These are phyloP conservation scores for Drosophila nigrodunni DNA, from an alignment of 1,140 invertebrate species.

Conservation along the genomic window DNA sequence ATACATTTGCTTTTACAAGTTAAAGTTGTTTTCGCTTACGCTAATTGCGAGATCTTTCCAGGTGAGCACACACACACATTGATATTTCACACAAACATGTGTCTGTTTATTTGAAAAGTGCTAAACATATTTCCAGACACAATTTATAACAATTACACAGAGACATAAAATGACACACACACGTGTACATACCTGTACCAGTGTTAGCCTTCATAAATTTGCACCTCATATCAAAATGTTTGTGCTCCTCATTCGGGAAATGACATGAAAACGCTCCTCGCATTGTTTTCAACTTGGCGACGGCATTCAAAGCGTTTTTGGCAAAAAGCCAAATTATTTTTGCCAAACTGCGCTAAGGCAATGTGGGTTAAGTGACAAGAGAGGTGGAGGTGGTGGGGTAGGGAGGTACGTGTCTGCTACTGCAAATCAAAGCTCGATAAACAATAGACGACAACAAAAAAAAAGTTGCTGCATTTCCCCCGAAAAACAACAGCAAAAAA, in stretches of 20 bases:
- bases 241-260: constrained; percentile 36
- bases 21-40: constrained; percentile 32
- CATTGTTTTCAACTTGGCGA: constrained; percentile 35
- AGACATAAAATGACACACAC: neutral
- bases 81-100: constrained; percentile 12
- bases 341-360: constrained; percentile 53
- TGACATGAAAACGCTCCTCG: constrained; percentile 29
- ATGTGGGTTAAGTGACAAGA: neutral
- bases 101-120: constrained; percentile 37
- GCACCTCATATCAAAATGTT: constrained; percentile 36
- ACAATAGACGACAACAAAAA: constrained; percentile 57
- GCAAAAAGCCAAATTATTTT: constrained; percentile 67
- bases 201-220: neutral
- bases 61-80: constrained; percentile 15
- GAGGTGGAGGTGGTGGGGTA: neutral
- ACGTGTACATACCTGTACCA: neutral
- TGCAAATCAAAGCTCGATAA: constrained; percentile 69
- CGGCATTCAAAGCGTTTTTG: constrained; percentile 68
- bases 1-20: constrained; percentile 7
- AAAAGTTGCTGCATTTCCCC: neutral
- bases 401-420: constrained; percentile 39
- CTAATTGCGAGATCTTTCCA: constrained; percentile 25
- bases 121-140: constrained; percentile 46
- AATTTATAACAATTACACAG: constrained; percentile 49
- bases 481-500: neutral